Base-by-base conservation (phyloP, 1,140 invertebrate species). In the Macrosteles quadrilineatus region DNA sequence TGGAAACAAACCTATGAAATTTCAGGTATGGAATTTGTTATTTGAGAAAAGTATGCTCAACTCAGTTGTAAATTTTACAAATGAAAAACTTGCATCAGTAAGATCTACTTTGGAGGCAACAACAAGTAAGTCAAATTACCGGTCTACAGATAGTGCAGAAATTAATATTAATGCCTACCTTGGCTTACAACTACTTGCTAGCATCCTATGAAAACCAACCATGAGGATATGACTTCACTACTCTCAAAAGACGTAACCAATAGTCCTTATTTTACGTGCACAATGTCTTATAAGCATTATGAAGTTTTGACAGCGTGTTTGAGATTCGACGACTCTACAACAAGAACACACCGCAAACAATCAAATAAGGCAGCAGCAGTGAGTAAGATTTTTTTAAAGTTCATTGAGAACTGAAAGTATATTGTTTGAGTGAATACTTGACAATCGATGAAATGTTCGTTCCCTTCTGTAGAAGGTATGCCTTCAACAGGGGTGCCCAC, bases 381-480 rank as follows among this genome's bases (percentile, higher is more conserved):
- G 25, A 32, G 66, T n/a, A 62, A 74, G 50, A 47, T 77, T 50
- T 75, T 65, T 65, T 19, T n/a, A 43, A 67, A n/a, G 21, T 67
- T 67, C 31, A 47, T 67, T n/a, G n/a, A 19, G 6, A n/a, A 67
- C 32, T 45, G n/a, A 67, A 25, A 67, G 32, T 31, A 2, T 67
- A 67, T 17, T 23, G 23, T 30, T 17, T 43, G 12, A 23, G n/a
- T n/a, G 31, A 19, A n/a, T 40, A 47, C n/a, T 17, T 67, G 25
- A 75, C 69, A 30, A 73, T 75, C 63, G 77, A 78, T 70, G 76
- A 80, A 72, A 78, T 75, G 66, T 71, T 80, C 17, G 69, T 68
- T 53, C 70, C 67, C 17, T 81, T 81, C 71, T 59, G 76, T 59
- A 79, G 80, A 21, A 71, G 75, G 53, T 80, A n/a, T n/a, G n/a